Evolutionary conservation across 1,140 invertebrate species (phyloP), one percentile per base, ranked within the genome.

Genomic region (Scaptomyza hsui): DNA sequence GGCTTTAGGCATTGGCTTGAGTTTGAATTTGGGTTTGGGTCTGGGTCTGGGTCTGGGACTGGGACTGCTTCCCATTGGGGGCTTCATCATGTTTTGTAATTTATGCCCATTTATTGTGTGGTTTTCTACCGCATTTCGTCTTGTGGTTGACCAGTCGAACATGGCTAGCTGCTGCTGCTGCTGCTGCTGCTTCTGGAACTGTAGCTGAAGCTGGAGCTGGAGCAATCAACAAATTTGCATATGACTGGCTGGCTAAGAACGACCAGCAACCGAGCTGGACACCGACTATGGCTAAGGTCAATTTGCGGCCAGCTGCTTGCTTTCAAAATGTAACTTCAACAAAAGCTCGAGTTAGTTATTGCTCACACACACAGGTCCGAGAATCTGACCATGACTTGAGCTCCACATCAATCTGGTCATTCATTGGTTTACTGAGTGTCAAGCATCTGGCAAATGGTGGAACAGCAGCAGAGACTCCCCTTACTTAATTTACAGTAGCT

Each of bases 21-120:
- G 24, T 9, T 10, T 26, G 35, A n/a, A n/a, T n/a, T n/a, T n/a
- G 35, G 12, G 16, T 12, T 35, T 19, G 19, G 59, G 24, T 9
- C 16, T 26, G 35, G 15, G 32, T 47, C 18, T 16, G 44, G 19
- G 21, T 26, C 49, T 52, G 57, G 16, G 29, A 19, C 29, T 16
- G 15, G 32, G 5, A 3, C 32, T 24, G 24, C 53, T 21, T 24
- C 37, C 49, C 45, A 26, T 35, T 74, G 41, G 55, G 48, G 52
- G 55, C 74, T 88, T 69, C 78, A 70, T 81, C 82, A 73, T 85
- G 78, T 86, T 85, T 73, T 75, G 81, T 86, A 86, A 86, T 86
- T 86, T 86, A 86, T 86, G 81, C 82, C 82, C 81, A 86, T 86
- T 85, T 85, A 85, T 85, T 85, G 81, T 86, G 81, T 75, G 81